A percentile compares a stretch with the other conserved stretches of the same genome.
These are phyloP conservation scores for Prionace glauca DNA, from an alignment of 2,797 vertebrate species.

Conservation along the genomic window DNA sequence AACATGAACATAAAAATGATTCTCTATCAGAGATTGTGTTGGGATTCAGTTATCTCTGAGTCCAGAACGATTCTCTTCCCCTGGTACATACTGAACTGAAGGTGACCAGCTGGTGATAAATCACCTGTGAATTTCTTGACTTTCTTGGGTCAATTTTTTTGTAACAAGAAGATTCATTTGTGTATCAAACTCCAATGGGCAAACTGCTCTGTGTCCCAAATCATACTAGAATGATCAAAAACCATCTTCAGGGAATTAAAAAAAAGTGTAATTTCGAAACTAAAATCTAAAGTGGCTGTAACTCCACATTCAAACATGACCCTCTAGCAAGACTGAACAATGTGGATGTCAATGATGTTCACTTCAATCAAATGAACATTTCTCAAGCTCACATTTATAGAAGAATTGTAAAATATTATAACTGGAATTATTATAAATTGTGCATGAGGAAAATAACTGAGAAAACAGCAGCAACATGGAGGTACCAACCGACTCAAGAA, in stretches of 20 bases:
- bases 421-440: background rate
- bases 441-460: background rate
- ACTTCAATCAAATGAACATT: background rate
- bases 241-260: too few species aligned
- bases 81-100: constrained; percentile 24
- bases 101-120: constrained; percentile 37
- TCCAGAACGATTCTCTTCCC: background rate
- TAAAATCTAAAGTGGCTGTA: background rate
- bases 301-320: background rate
- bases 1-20: background rate
- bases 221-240: background rate
- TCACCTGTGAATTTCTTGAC: background rate
- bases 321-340: background rate
- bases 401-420: background rate
- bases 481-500: too few species aligned
- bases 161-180: constrained; percentile 54
- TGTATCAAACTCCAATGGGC: constrained; percentile 49
- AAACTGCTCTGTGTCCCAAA: background rate
- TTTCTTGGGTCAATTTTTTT: constrained; percentile 53
- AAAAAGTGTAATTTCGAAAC: background rate
- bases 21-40: background rate
- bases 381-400: background rate
- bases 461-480: background rate
- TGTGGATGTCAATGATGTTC: background rate
- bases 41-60: background rate